Conservation (phyloP, 2,888 invertebrate species). For the Gasteruption jaculator region DNA sequence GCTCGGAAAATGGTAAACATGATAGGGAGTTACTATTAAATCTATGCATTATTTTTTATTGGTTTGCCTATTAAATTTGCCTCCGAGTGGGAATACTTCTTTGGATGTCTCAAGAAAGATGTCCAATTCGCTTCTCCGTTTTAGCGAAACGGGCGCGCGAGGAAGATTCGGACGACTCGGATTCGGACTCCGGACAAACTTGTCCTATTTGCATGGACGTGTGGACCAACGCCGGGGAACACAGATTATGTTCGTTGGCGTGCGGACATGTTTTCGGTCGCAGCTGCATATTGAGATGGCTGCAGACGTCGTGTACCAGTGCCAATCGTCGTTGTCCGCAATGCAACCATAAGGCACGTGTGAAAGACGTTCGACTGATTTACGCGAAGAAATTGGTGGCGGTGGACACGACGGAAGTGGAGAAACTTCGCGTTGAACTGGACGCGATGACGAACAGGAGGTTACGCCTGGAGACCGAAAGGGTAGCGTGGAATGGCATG, state of each 20-base stretch:
- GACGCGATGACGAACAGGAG: slow-evolving; percentile 59
- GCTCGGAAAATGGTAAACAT: too few species aligned
- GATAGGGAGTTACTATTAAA: too few species aligned
- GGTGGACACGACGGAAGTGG: slow-evolving; percentile 74
- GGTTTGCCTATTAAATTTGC: too few species aligned
- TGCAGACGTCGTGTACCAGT: slow-evolving; percentile 54
- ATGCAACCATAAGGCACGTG: slow-evolving; percentile 72
- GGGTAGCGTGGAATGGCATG: slow-evolving; percentile 54
- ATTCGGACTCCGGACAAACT: slow-evolving; percentile 60
- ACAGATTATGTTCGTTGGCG: slow-evolving; percentile 78
- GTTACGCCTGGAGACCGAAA: slow-evolving; percentile 60
- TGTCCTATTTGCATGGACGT: slow-evolving; percentile 87
- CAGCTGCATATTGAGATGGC: slow-evolving; percentile 74
- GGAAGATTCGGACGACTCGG: slow-evolving; percentile 22
- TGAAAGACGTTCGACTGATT: slow-evolving; percentile 70
- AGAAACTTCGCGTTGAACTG: slow-evolving; percentile 57
- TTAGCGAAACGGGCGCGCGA: too few species aligned
- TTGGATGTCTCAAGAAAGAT: too few species aligned
- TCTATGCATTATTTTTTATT: too few species aligned
- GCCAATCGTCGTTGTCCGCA: slow-evolving; percentile 76
- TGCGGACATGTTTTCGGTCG: slow-evolving; percentile 93
- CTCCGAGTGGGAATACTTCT: too few species aligned
- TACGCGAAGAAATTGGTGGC: slow-evolving; percentile 75
- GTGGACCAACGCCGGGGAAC: slow-evolving; percentile 83
- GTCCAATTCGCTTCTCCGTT: too few species aligned